Evolutionary conservation across 2,797 vertebrate species (phyloP), one percentile per base, ranked within the genome.

Genomic region (Pteronotus mesoamericanus): DNA sequence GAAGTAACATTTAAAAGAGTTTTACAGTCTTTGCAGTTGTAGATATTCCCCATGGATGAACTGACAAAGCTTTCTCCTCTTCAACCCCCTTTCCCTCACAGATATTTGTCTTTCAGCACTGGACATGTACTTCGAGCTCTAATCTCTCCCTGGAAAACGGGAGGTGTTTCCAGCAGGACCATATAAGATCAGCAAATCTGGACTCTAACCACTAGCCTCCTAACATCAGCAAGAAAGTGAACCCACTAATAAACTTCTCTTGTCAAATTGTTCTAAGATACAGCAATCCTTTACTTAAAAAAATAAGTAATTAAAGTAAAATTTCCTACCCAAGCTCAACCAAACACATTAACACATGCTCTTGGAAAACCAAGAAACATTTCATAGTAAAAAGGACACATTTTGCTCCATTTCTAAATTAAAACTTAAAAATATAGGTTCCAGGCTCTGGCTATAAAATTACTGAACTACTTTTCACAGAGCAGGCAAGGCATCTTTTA

Each of bases 1-100:
- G 87, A 93, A 91, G 34, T 89, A 91, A 95, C 89, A 39, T 93
- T 96, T 95, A 51, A 64, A 90, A 89, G 59, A 93, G 46, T 69
- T 92, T 19, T 92, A 68, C 6, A 21, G 29, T 55, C 46, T 93
- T 95, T 42, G 34, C 29, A 46, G 29, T 11, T 82, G 42, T 79
- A 39, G 44, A 5, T 78, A 51, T 75, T 83, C 26, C 37, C 21
- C 3, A 5, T 14, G 51, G 34, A 71, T 66, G 68, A 57, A 42
- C 26, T 90, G 34, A 74, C n/a, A 93, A 64, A 26, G 26, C 48
- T 37, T 89, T 86, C 46, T 89, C 34, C 64, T 39, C 92, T 92
- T 51, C 61, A 57, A 5, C 11, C 85, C 22, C 21, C 15, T 68
- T 77, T 55, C 51, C n/a, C 5, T 77, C 53, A 53, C 57, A 85